These are phyloP conservation scores for Phymanthus crucifer DNA, from an alignment of 92 coral and sea anemone species.

Conservation along the genomic window DNA sequence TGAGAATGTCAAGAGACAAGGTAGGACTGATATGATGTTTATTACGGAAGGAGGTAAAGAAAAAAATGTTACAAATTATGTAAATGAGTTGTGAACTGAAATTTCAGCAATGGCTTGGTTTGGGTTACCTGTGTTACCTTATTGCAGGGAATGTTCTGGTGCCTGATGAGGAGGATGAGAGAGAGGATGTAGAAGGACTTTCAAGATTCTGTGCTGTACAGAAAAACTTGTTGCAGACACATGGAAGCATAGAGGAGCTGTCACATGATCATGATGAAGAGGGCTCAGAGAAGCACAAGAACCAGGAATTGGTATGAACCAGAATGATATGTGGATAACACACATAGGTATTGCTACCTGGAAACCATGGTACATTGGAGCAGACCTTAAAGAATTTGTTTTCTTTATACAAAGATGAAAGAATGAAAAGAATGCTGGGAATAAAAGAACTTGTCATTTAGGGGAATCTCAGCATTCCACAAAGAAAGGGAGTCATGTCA, in stretches of 20 bases:
- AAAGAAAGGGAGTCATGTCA: too few species aligned
- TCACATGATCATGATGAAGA: slow-evolving; percentile 29
- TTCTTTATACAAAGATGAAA: too few species aligned
- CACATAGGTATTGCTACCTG: too few species aligned
- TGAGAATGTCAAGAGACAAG: slow-evolving; percentile 58
- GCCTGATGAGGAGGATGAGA: slow-evolving; percentile 73
- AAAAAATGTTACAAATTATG: too few species aligned
- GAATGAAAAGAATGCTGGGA: too few species aligned
- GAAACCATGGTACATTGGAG: too few species aligned
- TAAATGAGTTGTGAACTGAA: neutral
- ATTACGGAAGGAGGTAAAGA: too few species aligned
- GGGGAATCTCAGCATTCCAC: too few species aligned
- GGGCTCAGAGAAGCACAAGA: slow-evolving; percentile 36
- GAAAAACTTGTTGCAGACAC: slow-evolving; percentile 70
- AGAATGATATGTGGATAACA: too few species aligned
- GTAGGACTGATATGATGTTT: slow-evolving; percentile 33
- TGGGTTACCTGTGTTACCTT: neutral
- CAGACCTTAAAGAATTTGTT: too few species aligned
- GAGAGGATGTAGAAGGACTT: slow-evolving; percentile 61
- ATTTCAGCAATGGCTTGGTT: neutral
- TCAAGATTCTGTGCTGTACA: slow-evolving; percentile 65
- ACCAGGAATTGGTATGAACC: slow-evolving; percentile 52
- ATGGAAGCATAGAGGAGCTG: slow-evolving; percentile 50
- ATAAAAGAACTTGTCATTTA: too few species aligned
- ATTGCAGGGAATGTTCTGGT: slow-evolving; percentile 25